Conservation (phyloP, 2,797 vertebrate species). For the Myoxocephalus aenaeus region DNA sequence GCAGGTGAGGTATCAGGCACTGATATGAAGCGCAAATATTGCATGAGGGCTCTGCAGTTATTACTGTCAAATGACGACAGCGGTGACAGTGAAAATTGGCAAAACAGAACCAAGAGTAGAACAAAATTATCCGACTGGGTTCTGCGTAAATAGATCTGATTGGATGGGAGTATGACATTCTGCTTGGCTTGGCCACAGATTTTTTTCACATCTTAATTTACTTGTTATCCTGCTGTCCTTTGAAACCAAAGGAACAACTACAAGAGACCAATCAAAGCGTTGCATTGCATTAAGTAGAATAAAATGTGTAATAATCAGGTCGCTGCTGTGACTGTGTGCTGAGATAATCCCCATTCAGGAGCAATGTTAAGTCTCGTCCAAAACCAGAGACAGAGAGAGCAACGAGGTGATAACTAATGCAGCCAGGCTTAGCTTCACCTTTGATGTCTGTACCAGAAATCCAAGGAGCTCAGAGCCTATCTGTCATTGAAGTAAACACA, state of each 20-base stretch:
- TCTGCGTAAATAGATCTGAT: slow-evolving; percentile 41
- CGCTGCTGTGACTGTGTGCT: slow-evolving; percentile 33
- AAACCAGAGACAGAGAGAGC: slow-evolving; percentile 25
- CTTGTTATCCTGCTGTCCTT: slow-evolving; percentile 23
- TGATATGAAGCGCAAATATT: slow-evolving; percentile 59
- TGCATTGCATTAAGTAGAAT: slow-evolving; percentile 58
- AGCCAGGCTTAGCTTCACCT: slow-evolving; percentile 71
- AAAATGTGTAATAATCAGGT: slow-evolving; percentile 57
- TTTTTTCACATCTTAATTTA: slow-evolving; percentile 9
- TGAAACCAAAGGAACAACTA: slow-evolving; percentile 23
- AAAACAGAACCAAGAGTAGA: slow-evolving; percentile 19
- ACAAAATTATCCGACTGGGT: slow-evolving; percentile 12
- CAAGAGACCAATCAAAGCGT: slow-evolving; percentile 29
- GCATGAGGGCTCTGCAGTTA: slow-evolving; percentile 49
- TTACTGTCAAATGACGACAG: slow-evolving; percentile 27
- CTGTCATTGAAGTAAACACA: slow-evolving; percentile 78
- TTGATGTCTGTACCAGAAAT: slow-evolving; percentile 80
- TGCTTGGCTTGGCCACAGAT: neutral
- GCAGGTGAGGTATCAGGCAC: slow-evolving; percentile 43
- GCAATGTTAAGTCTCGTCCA: slow-evolving; percentile 47
- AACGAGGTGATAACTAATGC: slow-evolving; percentile 68
- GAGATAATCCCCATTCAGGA: slow-evolving; percentile 69
- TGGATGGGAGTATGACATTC: slow-evolving; percentile 17
- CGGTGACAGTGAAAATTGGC: neutral
- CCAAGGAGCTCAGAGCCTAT: slow-evolving; percentile 72